Conservation (phyloP, 2,797 vertebrate species). For the Enteromius treurensis region DNA sequence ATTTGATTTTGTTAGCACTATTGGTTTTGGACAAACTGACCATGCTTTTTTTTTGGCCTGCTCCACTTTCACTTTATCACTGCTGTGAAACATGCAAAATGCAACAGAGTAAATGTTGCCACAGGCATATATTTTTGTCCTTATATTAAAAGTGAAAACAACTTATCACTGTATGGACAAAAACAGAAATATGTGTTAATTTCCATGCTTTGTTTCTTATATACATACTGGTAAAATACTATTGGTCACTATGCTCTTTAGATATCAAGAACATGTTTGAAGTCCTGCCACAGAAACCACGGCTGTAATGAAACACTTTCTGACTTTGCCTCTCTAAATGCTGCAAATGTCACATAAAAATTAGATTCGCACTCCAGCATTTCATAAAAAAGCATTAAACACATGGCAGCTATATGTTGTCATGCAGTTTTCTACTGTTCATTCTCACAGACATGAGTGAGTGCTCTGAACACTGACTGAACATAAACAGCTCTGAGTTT, state of each 20-base stretch:
- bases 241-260: neutral
- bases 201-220: neutral
- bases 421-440: neutral
- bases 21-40: neutral
- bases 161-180: neutral
- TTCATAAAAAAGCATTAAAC: constrained; percentile 43
- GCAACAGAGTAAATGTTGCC: neutral
- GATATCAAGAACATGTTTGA: neutral
- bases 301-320: constrained; percentile 5
- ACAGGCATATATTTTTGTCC: neutral
- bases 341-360: constrained; percentile 44
- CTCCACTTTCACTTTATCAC: too few relatives aligned
- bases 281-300: neutral
- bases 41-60: too few relatives aligned
- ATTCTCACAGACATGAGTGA: neutral
- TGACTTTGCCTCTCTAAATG: constrained; percentile 19
- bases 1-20: neutral
- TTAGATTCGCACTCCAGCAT: constrained; percentile 26
- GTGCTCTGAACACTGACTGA: neutral
- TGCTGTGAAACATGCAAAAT: too few relatives aligned
- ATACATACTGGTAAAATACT: neutral
- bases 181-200: neutral
- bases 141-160: neutral
- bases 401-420: neutral
- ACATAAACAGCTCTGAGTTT: neutral